Evolutionary conservation across 2,888 invertebrate species (phyloP), one percentile per base, ranked within the genome.

Genomic region (Deilephila porcellus): DNA sequence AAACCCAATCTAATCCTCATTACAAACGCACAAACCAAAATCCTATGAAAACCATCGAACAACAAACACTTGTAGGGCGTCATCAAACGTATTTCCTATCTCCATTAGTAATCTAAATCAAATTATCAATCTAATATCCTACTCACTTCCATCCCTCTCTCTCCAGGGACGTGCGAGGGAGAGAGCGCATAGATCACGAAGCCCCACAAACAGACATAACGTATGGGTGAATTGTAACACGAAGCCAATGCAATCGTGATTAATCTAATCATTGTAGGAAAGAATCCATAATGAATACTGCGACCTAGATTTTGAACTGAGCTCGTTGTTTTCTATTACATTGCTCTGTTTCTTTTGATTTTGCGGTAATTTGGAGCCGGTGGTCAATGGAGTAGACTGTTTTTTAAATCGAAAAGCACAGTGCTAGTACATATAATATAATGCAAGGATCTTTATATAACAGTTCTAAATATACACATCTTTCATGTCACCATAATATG

Each of bases 221-320:
- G 52, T 67, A 52, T 45, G 45, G 25, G 67, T 11, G 52, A 52
- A 67, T 67, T 67, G 52, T 67, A 14, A 25, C 52, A 37, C 5
- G 63, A 67, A 67, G 67, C 67, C 67, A 67, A 52, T 67, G 52
- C 67, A 45, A 45, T 52, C 52, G 67, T 67, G 67, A 67, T 67
- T 67, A 52, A 67, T 52, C 45, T 45, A 67, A 67, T 67, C 67
- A 67, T 17, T 45, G 25, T 52, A 52, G 67, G 20, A 67, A 67
- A 67, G 45, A 52, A 52, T 52, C 45, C 45, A 52, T 52, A 52
- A 67, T 67, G 64, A 34, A 64, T 64, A 62, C 62, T 29, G 19
- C 64, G 64, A 20, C 45, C 20, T 32, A 63, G 17, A 34, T 63
- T 34, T 63, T 34, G 32, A 32, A 32, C 34, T n/a, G 32, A 32